Evolutionary conservation across 2,113 vertebrate genomes (phyloP), one percentile per base, ranked within the genome.

Genomic region (Micromys minutus): DNA sequence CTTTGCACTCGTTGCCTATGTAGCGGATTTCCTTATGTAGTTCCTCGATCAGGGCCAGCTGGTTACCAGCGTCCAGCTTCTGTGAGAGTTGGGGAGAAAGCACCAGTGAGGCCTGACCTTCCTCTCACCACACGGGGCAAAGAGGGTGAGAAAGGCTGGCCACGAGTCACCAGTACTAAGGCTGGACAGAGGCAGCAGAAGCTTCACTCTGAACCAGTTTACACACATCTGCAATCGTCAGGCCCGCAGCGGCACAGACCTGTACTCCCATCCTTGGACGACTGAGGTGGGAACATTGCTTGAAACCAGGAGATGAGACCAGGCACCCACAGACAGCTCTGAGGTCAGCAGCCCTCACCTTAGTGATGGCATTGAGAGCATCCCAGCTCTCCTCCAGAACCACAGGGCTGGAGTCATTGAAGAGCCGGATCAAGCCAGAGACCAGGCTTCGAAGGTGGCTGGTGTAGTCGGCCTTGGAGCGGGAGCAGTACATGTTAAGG

Each of bases 341-440:
- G 7, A 47, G 42, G 31, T 36, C 24, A 47, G 16, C 26, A 21
- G 87, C 31, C 67, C 98, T 96, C 86, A 99, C 99, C 99, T 99
- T 99, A 86, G 99, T 99, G 96, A 99, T 99, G 95, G 99, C 99
- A 96, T 99, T 99, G 92, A 99, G 99, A 0, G 99, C 99, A 93
- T 99, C 99, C 99, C 99, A 99, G 98, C 99, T 99, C 98, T 99
- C 99, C 86, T 98, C 98, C 94, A 99, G 97, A 88, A 99, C 99
- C 45, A 99, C 99, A 0, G 98, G 96, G 95, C 99, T 99, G 91
- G 98, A 96, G 98, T 99, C 99, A 0, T 99, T 99, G 79, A 99
- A 99, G 11, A 99, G 99, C 59, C 99, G 99, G 85, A 99, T 99
- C 95, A 99, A 98, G 88, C 99, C 99, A 0, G 99, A 99, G 91